Base-by-base conservation (phyloP, 2,888 invertebrate species). In the Synanthedon tipuliformis region DNA sequence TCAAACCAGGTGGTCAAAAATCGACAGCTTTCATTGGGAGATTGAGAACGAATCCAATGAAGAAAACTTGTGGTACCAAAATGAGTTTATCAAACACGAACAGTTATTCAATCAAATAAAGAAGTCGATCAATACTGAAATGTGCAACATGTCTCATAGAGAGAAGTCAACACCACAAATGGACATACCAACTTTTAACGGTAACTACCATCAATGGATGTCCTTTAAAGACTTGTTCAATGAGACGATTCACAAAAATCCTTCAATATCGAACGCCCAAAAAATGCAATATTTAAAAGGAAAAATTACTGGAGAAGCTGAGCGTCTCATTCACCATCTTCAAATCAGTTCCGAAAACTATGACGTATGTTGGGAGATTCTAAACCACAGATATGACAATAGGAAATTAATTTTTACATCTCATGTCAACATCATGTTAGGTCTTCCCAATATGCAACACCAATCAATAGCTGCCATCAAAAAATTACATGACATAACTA, bases 181-280 rank as follows among this genome's bases (percentile, higher is more conserved):
- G 41, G 41, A 41, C 4, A n/a, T 41, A 13, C 41, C 41, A 4
- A 12, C 12, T 41, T 41, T 11, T 41, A 12, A 1, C 5, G 5
- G 5, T n/a, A 41, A 4, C 5, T 12, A 12, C 11, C 45, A 54
- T 7, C 48, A 54, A 41, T 51, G 52, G 53, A 40, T 15, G 4
- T 48, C 53, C 13, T 51, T 55, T 51, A 52, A 57, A 41, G 55
- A 57, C 23, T 18, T 55, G 11, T 57, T 55, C 41, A 50, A n/a
- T 4, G 55, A 55, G 52, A 15, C 54, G 11, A 55, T 57, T 15
- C 55, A 57, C 41, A 50, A 52, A 11, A 57, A 57, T 23, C n/a
- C 34, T 8, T 55, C 55, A 1, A 34, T 57, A 3, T 53, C 51
- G n/a, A 51, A 48, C 0, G 52, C 55, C 40, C 55, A 53, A 34